Evolutionary conservation across 1,140 invertebrate species (phyloP).

Genomic region (Glomeris maerens): DNA sequence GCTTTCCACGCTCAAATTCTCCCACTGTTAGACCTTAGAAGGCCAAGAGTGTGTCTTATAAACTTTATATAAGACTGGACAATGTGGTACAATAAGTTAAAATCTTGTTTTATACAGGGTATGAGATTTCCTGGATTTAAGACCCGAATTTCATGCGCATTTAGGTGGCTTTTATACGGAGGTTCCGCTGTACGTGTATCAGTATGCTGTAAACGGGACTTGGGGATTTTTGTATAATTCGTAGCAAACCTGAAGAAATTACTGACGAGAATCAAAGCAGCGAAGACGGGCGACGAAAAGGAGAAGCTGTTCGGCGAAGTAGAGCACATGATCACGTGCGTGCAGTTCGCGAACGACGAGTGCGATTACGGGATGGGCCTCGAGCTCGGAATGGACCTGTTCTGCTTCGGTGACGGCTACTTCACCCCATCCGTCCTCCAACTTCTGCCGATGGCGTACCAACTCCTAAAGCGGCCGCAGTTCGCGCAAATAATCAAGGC

Average conservation of each 20-base stretch:
- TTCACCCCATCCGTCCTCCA: constrained; percentile 49
- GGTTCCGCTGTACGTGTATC: too few species aligned
- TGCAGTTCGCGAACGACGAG: constrained; percentile 81
- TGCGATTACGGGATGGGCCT: constrained; percentile 84
- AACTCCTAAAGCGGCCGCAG: constrained; percentile 50
- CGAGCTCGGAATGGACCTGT: constrained; percentile 72
- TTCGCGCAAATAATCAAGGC: constrained; percentile 55
- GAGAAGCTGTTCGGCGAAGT: constrained; percentile 45
- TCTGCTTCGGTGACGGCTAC: constrained; percentile 51
- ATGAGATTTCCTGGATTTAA: too few species aligned
- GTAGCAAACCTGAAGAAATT: constrained; percentile 54
- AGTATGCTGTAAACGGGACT: too few species aligned
- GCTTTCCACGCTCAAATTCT: too few species aligned
- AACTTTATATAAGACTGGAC: too few species aligned
- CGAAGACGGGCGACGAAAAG: constrained; percentile 40
- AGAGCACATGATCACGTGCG: constrained; percentile 59
- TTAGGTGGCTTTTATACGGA: too few species aligned
- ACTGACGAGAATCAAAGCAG: constrained; percentile 47
- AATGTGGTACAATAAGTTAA: too few species aligned
- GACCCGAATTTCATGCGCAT: too few species aligned
- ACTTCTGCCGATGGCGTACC: constrained; percentile 60
- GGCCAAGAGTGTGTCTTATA: too few species aligned
- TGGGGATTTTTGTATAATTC: constrained; percentile 27
- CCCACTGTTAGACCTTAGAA: too few species aligned
- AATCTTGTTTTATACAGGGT: too few species aligned